phyloP scores from a whole-genome alignment of 2,113 vertebrate species.

The Microtus oregoni region DNA sequence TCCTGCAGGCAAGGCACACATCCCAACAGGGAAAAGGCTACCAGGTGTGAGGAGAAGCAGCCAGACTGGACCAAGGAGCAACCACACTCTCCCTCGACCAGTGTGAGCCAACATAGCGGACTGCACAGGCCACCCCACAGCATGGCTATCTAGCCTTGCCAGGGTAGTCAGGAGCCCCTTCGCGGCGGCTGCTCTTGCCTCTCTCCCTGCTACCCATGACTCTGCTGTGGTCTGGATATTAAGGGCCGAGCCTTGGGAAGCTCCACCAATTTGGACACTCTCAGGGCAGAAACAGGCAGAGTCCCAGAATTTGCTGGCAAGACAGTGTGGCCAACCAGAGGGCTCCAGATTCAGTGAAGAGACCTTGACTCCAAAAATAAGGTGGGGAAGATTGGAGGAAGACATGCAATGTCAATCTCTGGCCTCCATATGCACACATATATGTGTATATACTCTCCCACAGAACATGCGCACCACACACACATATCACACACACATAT shows the following conservation, averaged over 20 bases:
- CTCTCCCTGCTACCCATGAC: too few species aligned
- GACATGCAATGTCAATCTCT: not conserved
- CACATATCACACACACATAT: not conserved
- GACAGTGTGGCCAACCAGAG: not conserved
- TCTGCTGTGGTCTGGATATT: not conserved
- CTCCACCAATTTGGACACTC: not conserved
- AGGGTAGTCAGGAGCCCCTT: not conserved
- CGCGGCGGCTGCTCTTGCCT: not conserved
- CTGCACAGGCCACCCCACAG: not conserved
- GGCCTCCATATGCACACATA: not conserved
- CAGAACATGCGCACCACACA: too few species aligned
- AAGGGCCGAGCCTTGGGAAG: not conserved
- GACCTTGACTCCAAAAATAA: not conserved
- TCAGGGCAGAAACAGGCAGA: not conserved
- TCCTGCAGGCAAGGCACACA: constrained; percentile 39
- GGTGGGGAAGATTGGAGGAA: not conserved
- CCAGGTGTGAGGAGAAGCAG: not conserved
- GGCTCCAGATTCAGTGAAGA: not conserved
- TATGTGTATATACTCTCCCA: not conserved
- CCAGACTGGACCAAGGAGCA: not conserved
- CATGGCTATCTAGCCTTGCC: not conserved
- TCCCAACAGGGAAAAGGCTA: not conserved
- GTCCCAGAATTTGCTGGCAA: not conserved
- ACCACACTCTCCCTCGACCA: not conserved
- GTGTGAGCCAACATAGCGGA: not conserved